phyloP scores from a whole-genome alignment of 2,888 invertebrate genomes.

The Hirtodrosophila duncani region DNA sequence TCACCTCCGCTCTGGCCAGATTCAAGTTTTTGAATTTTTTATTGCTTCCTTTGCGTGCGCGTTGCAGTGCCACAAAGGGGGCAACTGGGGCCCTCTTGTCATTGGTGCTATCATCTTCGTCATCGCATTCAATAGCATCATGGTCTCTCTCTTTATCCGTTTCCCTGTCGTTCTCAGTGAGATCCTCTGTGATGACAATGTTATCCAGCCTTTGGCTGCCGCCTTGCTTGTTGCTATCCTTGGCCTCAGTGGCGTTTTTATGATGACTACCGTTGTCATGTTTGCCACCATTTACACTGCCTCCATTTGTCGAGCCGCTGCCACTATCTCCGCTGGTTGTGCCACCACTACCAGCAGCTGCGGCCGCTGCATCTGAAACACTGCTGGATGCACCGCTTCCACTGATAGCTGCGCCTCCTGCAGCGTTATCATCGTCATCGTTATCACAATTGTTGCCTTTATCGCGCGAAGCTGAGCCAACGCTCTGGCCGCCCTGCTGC shows the following conservation, averaged over 20 bases:
- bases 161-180: no score
- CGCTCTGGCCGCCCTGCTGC: conserved; percentile 43
- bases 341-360: conserved; percentile 27
- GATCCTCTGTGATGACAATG: no score
- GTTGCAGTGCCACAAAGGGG: conserved; percentile 44
- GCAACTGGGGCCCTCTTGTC: conserved; percentile 42
- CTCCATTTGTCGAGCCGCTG: conserved; percentile 30
- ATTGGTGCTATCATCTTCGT: conserved; percentile 50
- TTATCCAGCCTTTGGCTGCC: no score
- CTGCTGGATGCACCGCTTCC: conserved; percentile 22
- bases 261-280: conserved; percentile 41
- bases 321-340: conserved; percentile 8
- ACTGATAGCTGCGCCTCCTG: conserved; percentile 43
- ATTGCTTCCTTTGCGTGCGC: conserved; percentile 63
- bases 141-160: no score
- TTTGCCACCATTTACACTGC: conserved; percentile 31
- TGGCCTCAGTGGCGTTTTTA: conserved; percentile 21
- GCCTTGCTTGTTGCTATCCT: no score
- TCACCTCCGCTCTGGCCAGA: conserved; percentile 72
- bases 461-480: conserved; percentile 45
- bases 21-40: conserved; percentile 76
- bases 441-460: conserved; percentile 71
- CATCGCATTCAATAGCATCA: no score
- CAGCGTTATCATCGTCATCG: conserved; percentile 65
- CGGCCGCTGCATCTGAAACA: conserved; percentile 20